These are phyloP conservation scores for Genyomyrus donnyi DNA, from an alignment of 2,113 vertebrate genomes.

Conservation along the genomic window DNA sequence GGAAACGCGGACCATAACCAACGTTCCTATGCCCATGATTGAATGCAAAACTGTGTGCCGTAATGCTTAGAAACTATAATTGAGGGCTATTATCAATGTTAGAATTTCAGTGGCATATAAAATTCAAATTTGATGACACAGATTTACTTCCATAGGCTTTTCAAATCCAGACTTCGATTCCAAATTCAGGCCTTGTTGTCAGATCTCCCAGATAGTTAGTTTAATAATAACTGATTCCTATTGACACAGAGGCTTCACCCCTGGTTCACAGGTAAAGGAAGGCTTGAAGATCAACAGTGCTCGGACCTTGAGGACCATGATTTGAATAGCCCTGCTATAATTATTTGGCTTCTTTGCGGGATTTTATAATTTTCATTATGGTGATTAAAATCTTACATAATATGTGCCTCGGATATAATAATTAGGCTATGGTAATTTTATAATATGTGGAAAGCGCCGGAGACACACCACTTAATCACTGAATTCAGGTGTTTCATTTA, in stretches of 20 bases:
- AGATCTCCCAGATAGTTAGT: too few relatives aligned
- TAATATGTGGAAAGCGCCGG: not conserved
- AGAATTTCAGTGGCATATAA: too few relatives aligned
- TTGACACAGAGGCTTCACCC: too few relatives aligned
- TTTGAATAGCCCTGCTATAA: not conserved
- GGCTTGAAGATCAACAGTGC: not conserved
- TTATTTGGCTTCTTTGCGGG: not conserved
- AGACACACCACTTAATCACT: too few relatives aligned
- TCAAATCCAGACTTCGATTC: too few relatives aligned
- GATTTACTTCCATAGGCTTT: too few relatives aligned
- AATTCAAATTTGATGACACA: too few relatives aligned
- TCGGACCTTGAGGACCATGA: not conserved
- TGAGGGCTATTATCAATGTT: too few relatives aligned
- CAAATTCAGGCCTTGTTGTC: too few relatives aligned
- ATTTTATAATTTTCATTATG: not conserved
- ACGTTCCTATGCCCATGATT: not conserved
- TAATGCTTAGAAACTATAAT: not conserved
- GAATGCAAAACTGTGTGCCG: not conserved
- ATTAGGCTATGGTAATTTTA: not conserved
- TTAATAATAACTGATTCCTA: too few relatives aligned
- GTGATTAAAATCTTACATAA: not conserved
- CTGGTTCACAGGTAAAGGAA: too few relatives aligned
- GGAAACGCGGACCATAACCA: not conserved
- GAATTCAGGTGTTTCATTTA: too few relatives aligned
- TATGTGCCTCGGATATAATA: not conserved